Evolutionary conservation across 1,140 invertebrate species (phyloP).

Genomic region (Euura saliciscinereae): DNA sequence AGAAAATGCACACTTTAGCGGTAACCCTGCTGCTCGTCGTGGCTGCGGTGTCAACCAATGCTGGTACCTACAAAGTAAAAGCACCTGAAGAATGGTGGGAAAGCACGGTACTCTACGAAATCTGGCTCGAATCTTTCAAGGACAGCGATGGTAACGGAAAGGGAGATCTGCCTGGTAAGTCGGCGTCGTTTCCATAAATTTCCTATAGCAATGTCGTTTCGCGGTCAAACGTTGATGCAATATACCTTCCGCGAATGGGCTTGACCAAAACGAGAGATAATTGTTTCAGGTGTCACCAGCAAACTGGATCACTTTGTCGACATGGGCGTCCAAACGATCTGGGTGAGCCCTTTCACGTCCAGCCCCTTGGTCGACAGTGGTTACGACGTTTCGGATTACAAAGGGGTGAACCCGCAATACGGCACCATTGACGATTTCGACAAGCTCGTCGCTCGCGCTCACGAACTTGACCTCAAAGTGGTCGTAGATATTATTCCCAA

Average conservation of each 20-base stretch:
- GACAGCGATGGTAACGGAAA: conserved; percentile 73
- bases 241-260: too few species aligned
- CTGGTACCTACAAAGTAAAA: too few species aligned
- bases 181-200: too few species aligned
- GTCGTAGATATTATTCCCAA: conserved; percentile 73
- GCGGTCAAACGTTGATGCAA: too few species aligned
- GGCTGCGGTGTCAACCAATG: too few species aligned
- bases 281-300: conserved; percentile 55
- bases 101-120: conserved; percentile 70
- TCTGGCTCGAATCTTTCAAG: conserved; percentile 73
- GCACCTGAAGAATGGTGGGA: conserved; percentile 74
- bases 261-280: too few species aligned
- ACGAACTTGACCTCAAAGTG: conserved; percentile 63
- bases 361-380: conserved; percentile 74
- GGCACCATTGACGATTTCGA: conserved; percentile 77
- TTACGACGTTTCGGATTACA: conserved; percentile 79
- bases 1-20: too few species aligned
- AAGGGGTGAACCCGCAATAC: conserved; percentile 68
- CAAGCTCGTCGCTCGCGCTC: conserved; percentile 60
- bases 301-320: conserved; percentile 66
- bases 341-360: conserved; percentile 74
- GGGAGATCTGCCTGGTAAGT: too few species aligned
- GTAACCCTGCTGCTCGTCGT: too few species aligned
- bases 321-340: conserved; percentile 64
- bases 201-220: too few species aligned